These are phyloP conservation scores for Chironomus tentans DNA, from an alignment of 2,888 invertebrate genomes.

Conservation along the genomic window DNA sequence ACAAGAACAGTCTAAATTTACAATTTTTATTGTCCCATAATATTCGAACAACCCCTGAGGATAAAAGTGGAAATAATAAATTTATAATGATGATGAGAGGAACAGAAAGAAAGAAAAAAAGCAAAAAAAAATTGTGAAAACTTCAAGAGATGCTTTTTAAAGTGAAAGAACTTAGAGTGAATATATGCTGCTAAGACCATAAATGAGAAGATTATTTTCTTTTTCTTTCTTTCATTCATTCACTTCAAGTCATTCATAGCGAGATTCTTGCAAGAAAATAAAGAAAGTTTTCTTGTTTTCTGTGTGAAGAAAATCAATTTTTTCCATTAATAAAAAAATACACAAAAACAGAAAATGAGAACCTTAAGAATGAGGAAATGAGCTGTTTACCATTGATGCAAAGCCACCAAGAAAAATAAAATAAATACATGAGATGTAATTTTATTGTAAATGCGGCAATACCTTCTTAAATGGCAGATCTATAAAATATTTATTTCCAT, in stretches of 20 bases:
- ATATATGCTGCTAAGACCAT: not conserved
- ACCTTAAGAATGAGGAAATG: not conserved
- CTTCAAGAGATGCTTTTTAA: too few relatives aligned
- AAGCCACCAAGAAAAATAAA: too few relatives aligned
- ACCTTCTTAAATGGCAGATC: too few relatives aligned
- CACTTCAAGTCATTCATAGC: not conserved
- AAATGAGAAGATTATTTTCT: not conserved
- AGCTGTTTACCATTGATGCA: not conserved
- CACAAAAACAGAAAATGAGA: not conserved
- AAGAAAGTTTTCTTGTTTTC: not conserved
- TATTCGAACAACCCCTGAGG: too few relatives aligned
- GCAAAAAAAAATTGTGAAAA: not conserved
- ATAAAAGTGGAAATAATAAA: conserved; percentile 12
- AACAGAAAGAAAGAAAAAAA: not conserved
- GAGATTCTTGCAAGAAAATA: not conserved
- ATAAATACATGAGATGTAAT: too few relatives aligned
- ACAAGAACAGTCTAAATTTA: too few relatives aligned
- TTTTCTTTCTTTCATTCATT: not conserved
- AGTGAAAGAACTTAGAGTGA: not conserved
- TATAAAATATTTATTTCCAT: too few relatives aligned
- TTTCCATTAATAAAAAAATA: conserved; percentile 1
- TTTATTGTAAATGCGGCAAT: too few relatives aligned
- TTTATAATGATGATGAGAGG: conserved; percentile 21
- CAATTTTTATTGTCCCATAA: too few relatives aligned
- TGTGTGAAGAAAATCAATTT: conserved; percentile 3